Evolutionary conservation across 2,888 invertebrate genomes (phyloP), one percentile per base, ranked within the genome.

Genomic region (Monoplex corrugatus): DNA sequence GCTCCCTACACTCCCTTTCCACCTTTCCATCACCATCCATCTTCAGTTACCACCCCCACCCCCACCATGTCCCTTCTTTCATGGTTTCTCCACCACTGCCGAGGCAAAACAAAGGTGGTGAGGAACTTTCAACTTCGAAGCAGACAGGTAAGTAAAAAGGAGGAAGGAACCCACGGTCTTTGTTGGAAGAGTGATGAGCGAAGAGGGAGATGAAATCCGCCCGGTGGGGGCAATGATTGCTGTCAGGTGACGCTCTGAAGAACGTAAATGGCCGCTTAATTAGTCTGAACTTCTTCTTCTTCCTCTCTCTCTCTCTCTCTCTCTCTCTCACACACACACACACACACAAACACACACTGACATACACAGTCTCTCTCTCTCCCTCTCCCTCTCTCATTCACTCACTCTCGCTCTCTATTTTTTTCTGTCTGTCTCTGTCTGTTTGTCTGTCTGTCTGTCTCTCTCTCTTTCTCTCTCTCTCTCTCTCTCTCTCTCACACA

Each of bases 261-360:
- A 50, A 50, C 50, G 50, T 50, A 23, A 2, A 50, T 19, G 23
- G 2, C 23, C 28, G 28, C 57, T 57, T 57, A 57, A 57, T 57
- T 57, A 57, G 57, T 57, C 57, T 57, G 57, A 57, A 50, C 50
- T 19, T 50, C 50, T 19, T 13, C 13, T 50, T 72, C 72, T 72
- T 28, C 28, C 72, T 72, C 72, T 72, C 72, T 72, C 72, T 72
- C 72, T 72, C 72, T 72, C n/a, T n/a, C n/a, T n/a, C n/a, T n/a
- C n/a, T n/a, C n/a, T n/a, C n/a, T n/a, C n/a, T n/a, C 72, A 19
- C 72, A 19, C 72, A 19, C 72, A 19, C 72, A 19, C 72, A 19
- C 72, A 28, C n/a, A 28, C 19, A 28, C 28, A 6, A 16, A 6
- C 72, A 6, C n/a, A 19, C 72, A 19, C 72, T 72, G 16, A 19